Percentiles rank a stretch among this genome's conserved stretches.
These are phyloP conservation scores for Meloidogyne hapla DNA, from an alignment of 1,140 invertebrate species.

Conservation along the genomic window DNA sequence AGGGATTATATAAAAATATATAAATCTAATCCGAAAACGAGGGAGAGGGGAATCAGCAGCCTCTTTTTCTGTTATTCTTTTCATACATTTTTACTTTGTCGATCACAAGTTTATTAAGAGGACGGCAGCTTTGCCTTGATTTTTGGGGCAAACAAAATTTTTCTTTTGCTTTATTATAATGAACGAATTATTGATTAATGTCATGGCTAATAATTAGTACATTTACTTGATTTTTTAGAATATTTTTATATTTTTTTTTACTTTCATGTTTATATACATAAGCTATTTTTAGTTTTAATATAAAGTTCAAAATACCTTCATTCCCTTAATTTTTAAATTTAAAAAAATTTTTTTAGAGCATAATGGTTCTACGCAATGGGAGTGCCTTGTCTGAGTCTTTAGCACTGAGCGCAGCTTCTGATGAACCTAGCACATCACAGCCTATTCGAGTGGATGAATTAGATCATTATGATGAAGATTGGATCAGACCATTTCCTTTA, in stretches of 20 bases:
- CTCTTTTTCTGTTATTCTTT: no score
- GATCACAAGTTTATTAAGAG: background rate
- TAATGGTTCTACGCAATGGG: constrained; percentile 42
- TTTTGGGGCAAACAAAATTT: background rate
- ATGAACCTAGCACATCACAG: constrained; percentile 13
- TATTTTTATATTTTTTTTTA: background rate
- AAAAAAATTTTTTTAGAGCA: no score
- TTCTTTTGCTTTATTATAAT: background rate
- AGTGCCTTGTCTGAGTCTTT: constrained; percentile 1
- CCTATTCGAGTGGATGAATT: constrained; percentile 52
- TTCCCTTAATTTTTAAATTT: no score
- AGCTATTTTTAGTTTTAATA: no score
- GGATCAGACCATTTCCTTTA: constrained; percentile 65
- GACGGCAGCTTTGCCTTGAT: background rate
- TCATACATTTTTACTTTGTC: background rate
- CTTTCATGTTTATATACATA: no score
- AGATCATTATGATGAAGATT: constrained; percentile 61
- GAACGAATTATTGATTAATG: background rate
- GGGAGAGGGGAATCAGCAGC: no score
- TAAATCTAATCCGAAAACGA: no score
- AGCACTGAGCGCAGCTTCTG: background rate
- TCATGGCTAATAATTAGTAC: background rate
- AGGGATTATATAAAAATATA: no score
- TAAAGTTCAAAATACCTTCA: no score
- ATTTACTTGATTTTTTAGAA: background rate